Base-by-base conservation (phyloP, 2,888 invertebrate species). In the Meandrusa payeni region DNA sequence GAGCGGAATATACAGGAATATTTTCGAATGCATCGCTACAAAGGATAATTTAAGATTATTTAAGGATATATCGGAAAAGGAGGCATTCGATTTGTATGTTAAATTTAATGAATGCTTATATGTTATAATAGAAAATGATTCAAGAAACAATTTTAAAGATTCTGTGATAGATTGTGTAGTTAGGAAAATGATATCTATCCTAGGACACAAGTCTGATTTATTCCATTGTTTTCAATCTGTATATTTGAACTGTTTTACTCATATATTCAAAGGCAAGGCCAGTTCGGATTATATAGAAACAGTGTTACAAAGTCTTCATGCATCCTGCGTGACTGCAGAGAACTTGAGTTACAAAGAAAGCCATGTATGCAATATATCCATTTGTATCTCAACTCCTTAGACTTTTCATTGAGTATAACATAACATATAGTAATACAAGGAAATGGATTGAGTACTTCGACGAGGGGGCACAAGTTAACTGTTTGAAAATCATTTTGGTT, bases 101-200 rank as follows among this genome's bases (percentile, higher is more conserved):
- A 82, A 77, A 50, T 61, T 83, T 1, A 74, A 58, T 43, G 81
- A 87, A 32, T 77, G 76, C 47, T 49, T 83, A 1, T 76, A 71
- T 45, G 64, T 76, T 0, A 50, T 83, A 0, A 64, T 67, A 1
- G 85, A 85, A 6, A 80, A 75, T 50, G 57, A 68, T 0, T 64
- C 64, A 0, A 78, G 69, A 36, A 48, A 42, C 2, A 15, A 54
- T 36, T 82, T 74, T 10, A 67, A 71, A 23, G 57, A 61, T 2
- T 60, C 65, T 0, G 19, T 55, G 0, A 37, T 86, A 0, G 66
- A 57, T 13, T 42, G 26, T 0, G 55, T 58, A 0, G 64, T 75
- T 0, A 48, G 65, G 1, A 50, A 51, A 0, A 61, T 56, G 6
- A 57, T 76, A 0, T 51, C 49, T 0, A 10, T 86, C 0, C 47